Percentiles rank a stretch among this genome's conserved stretches.
Conservation (phyloP, 2,797 vertebrate genomes). For the Platalea minor region DNA sequence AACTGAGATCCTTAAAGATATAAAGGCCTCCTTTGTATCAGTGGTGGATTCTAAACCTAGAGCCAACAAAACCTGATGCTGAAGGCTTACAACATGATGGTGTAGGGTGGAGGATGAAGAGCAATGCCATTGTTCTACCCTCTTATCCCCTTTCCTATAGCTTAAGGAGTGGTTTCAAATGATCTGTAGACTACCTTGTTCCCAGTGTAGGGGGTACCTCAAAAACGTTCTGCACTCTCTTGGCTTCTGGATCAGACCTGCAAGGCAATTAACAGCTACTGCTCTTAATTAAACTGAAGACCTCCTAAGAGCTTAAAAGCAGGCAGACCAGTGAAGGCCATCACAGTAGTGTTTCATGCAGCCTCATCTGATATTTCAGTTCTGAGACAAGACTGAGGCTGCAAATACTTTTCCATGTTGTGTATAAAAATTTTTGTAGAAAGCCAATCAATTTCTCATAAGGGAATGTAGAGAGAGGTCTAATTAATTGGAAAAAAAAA, state of each 20-base stretch:
- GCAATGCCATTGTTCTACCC: accelerated
- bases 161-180: not conserved
- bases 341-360: not conserved
- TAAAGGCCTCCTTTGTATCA: not conserved
- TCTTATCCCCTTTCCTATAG: not conserved
- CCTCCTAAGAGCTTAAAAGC: not conserved
- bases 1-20: not conserved
- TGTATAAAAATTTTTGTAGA: not conserved
- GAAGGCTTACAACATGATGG: not conserved
- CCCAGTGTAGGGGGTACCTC: not conserved
- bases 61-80: not conserved
- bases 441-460: not conserved
- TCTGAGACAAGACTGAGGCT: not conserved
- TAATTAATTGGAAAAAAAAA: not conserved
- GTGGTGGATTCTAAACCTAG: not conserved
- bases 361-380: not conserved
- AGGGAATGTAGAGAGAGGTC: not conserved
- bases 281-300: not conserved
- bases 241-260: not conserved
- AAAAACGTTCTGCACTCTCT: not conserved
- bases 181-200: not conserved
- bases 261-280: not conserved
- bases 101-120: not conserved
- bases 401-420: not conserved
- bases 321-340: not conserved